Base-by-base conservation (phyloP, 1,140 invertebrate genomes). In the Microvelia longipes region DNA sequence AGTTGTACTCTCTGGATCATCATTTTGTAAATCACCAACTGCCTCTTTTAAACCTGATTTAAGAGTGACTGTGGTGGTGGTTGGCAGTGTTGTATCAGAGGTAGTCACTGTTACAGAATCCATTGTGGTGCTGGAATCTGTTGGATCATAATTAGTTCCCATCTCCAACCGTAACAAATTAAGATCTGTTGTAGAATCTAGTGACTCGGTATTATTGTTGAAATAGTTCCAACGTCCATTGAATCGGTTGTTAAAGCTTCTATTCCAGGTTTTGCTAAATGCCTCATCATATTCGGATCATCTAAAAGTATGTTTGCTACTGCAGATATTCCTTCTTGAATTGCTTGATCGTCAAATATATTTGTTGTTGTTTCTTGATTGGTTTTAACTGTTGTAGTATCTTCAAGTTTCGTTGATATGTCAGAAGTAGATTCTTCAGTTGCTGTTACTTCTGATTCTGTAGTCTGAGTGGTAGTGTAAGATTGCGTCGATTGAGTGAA, bases 301-400 rank as follows among this genome's bases (percentile, higher is more conserved):
- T 73, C 70, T 29, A 75, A 67, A 2, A 75, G 67, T 29, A 75
- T 74, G 68, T 71, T 75, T 30, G 75, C 73, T 2, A 75, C 75
- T n/a, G 75, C 75, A 68, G 75, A 75, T 30, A 75, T 75, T 15
- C 74, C 72, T 71, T 74, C 72, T 70, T 74, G 71, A 25, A 74
- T 68, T 29, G 72, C 65, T 29, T 73, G 64, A 50, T 73, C 72
- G 29, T 68, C 68, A 64, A 30, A 72, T 11, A 65, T 69, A n/a
- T 76, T 75, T n/a, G 71, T 63, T 5, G 73, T 73, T 19, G 69
- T 68, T 30, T 66, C 67, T 28, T 28, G 19, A 74, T 74, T 73
- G 65, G 70, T 70, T 27, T 29, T 15, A 25, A 61, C 24, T 35
- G 71, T 73, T 1, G 71, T 68, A 64, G 66, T 71, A 66, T 69